Evolutionary conservation across 2,888 invertebrate genomes (phyloP).

Genomic region (Hybos culiciformis): DNA sequence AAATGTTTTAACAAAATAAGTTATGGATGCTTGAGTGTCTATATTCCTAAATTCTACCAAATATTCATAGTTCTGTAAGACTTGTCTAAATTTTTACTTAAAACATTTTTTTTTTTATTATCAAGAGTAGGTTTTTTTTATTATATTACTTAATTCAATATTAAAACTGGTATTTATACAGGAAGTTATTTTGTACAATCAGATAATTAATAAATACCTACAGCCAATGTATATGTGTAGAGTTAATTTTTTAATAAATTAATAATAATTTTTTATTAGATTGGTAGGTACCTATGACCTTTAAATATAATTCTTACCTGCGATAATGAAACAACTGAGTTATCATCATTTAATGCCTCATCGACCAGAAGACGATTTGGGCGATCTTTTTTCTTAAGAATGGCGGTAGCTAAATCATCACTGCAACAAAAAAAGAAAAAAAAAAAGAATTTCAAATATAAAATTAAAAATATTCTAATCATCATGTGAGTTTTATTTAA

Average conservation of each 20-base stretch:
- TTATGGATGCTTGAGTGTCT: too few species aligned
- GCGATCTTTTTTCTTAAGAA: slow-evolving; percentile 92
- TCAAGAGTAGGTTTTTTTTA: too few species aligned
- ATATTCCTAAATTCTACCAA: too few species aligned
- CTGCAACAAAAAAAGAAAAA: too few species aligned
- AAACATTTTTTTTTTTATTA: too few species aligned
- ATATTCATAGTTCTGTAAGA: too few species aligned
- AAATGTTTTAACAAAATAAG: too few species aligned
- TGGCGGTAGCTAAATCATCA: slow-evolving; percentile 95
- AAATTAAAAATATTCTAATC: slow-evolving; percentile 1
- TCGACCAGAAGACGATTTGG: slow-evolving; percentile 97
- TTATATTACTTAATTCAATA: too few species aligned
- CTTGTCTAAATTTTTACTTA: too few species aligned
- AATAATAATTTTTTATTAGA: not conserved
- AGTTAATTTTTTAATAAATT: not conserved
- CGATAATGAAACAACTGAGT: slow-evolving; percentile 92
- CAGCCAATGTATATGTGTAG: not conserved
- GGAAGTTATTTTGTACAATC: too few species aligned
- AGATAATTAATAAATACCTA: too few species aligned
- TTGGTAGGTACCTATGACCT: too few species aligned
- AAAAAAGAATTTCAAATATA: slow-evolving; percentile 40
- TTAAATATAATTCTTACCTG: slow-evolving; percentile 47
- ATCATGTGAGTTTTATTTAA: not conserved
- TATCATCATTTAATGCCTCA: slow-evolving; percentile 97
- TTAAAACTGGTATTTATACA: not conserved